Evolutionary conservation across 2,797 vertebrate species (phyloP), one percentile per base, ranked within the genome.

Genomic region (Sebastes dallii): DNA sequence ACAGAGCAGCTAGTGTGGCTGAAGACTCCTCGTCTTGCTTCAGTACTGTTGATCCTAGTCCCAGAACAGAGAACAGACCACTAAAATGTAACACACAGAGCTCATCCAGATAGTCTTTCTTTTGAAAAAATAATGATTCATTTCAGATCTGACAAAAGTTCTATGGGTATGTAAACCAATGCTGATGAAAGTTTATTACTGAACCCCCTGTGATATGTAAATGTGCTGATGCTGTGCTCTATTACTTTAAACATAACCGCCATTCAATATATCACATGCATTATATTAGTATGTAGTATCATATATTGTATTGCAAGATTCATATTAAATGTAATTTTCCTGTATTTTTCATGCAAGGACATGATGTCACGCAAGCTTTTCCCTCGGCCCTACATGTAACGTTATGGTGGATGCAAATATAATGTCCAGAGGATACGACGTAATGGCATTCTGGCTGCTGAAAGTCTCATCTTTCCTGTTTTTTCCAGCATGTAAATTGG

Each of bases 401-500:
- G 71, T 64, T 39, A 54, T 32, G 27, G 32, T 75, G 36, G 39
- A 75, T 84, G 70, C 42, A 87, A 87, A 81, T 56, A 58, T 54
- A 82, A 74, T 78, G 84, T 79, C 84, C 79, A 67, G 72, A 84
- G 87, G 86, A 90, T 66, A 69, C 58, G 55, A 46, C n/a, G 34
- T 84, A 81, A 91, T 89, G 78, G 42, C 34, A 46, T 78, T 83
- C 65, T 68, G 34, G 66, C 77, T 58, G 54, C 76, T 77, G 34
- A 84, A 77, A 81, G 32, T 75, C 82, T 87, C 74, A 71, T 92
- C 77, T 88, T 81, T 85, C 72, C 82, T 80, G 66, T 69, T 87
- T 89, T 77, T 88, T 73, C 72, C 72, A 30, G 54, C 50, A 25
- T 88, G 72, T 84, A 92, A 91, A 91, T 90, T 93, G 77, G 90